Evolutionary conservation across 2,797 vertebrate genomes (phyloP).

Genomic region (Sebastes goodei): DNA sequence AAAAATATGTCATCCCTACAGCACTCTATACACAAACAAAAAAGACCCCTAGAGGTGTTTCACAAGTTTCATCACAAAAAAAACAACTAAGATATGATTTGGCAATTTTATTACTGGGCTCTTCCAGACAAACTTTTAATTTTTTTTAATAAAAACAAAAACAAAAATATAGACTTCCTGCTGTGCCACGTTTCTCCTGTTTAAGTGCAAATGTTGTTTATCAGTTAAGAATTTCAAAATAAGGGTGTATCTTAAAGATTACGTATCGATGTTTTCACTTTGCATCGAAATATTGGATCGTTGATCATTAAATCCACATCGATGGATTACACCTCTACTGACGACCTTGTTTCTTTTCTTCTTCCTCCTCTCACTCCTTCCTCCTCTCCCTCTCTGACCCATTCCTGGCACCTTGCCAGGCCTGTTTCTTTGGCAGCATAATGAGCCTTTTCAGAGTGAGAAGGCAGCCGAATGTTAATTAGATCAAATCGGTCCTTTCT

Average conservation of each 20-base stretch:
- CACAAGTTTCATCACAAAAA: no score
- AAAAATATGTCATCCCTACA: no score
- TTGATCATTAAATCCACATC: not conserved
- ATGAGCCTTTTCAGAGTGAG: slow-evolving; percentile 81
- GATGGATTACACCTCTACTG: not conserved
- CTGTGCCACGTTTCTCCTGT: no score
- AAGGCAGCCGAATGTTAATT: slow-evolving; percentile 83
- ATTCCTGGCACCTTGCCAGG: slow-evolving; percentile 67
- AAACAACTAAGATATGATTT: no score
- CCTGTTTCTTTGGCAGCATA: slow-evolving; percentile 68
- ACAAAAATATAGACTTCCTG: no score
- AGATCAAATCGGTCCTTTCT: slow-evolving; percentile 80
- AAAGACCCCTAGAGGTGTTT: no score
- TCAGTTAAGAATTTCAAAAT: not conserved
- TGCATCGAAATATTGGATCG: not conserved
- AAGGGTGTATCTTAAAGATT: not conserved
- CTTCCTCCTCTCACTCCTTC: slow-evolving; percentile 25
- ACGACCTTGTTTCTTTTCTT: slow-evolving; percentile 28
- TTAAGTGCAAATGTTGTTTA: no score
- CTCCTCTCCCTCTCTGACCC: slow-evolving; percentile 39
- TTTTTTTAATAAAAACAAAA: no score
- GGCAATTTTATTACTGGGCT: no score
- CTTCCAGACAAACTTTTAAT: no score
- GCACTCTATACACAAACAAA: no score
- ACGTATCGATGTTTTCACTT: not conserved